These are phyloP conservation scores for Platorchestia sp. DNA, from an alignment of 1,140 invertebrate genomes.

Conservation along the genomic window DNA sequence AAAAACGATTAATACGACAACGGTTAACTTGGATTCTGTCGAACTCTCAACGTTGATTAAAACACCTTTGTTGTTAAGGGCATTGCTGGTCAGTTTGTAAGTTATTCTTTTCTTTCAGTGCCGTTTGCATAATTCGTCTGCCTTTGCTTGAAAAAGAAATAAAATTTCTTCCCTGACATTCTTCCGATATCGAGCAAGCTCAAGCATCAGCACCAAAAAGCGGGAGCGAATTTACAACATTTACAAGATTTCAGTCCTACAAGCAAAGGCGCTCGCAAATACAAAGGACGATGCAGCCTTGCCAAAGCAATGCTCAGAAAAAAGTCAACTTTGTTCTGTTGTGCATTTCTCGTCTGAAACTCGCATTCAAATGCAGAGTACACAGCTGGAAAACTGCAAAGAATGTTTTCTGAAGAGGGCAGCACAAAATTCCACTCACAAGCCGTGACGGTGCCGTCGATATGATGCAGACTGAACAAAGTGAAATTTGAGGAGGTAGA, in stretches of 20 bases:
- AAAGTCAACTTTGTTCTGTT: neutral
- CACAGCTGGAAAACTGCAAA: neutral
- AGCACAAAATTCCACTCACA: neutral
- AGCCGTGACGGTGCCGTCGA: neutral
- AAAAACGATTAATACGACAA: neutral
- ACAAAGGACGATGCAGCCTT: neutral
- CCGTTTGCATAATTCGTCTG: neutral
- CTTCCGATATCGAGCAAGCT: neutral
- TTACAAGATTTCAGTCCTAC: neutral
- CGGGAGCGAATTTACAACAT: neutral
- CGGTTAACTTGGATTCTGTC: neutral
- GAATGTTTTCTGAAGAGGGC: neutral
- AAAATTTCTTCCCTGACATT: neutral
- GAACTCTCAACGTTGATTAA: neutral
- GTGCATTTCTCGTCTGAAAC: neutral
- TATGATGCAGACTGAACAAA: too few relatives aligned
- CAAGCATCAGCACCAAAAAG: neutral
- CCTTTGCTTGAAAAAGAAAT: neutral
- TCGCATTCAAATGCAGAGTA: neutral
- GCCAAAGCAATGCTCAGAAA: neutral
- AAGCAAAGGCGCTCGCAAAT: neutral
- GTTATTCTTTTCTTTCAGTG: neutral
- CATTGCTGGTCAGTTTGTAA: neutral
- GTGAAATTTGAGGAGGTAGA: too few relatives aligned
- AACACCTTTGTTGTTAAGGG: neutral